Percentiles rank a stretch among this genome's conserved stretches.
Evolutionary conservation across 2,888 invertebrate species (phyloP).

Genomic region (Hecatera dysodea): DNA sequence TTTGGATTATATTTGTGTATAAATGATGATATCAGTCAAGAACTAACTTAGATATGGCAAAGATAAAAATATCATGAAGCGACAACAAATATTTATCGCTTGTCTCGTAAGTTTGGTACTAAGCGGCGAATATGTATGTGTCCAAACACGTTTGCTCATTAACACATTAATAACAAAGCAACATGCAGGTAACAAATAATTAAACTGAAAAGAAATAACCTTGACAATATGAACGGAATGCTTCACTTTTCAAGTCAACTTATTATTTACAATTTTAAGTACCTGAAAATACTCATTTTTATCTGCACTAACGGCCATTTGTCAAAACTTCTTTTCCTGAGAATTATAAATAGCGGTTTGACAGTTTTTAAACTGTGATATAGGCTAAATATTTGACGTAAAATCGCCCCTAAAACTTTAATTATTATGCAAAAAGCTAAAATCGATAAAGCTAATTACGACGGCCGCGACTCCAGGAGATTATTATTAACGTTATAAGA

Average conservation of each 20-base stretch:
- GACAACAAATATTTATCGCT: too few species aligned
- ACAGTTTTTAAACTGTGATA: not conserved
- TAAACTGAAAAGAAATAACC: conserved; percentile 24
- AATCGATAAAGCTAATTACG: conserved; percentile 50
- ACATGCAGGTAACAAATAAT: conserved; percentile 20
- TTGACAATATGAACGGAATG: conserved; percentile 25
- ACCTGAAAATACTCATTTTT: not conserved
- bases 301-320: not conserved
- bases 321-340: not conserved
- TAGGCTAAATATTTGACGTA: not conserved
- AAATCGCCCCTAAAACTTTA: conserved; percentile 8
- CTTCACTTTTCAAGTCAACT: not conserved
- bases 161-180: conserved; percentile 20
- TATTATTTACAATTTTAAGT: conserved; percentile 12
- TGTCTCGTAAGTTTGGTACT: conserved; percentile 30
- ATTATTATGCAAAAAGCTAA: conserved; percentile 10
- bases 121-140: conserved; percentile 11
- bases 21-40: conserved; percentile 68
- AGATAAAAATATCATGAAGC: conserved; percentile 56
- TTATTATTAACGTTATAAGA: conserved; percentile 59
- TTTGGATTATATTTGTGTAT: conserved; percentile 10
- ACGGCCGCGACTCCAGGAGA: conserved; percentile 52
- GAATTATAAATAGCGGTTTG: not conserved
- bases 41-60: conserved; percentile 58
- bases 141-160: conserved; percentile 13